A percentile compares a stretch with the other conserved stretches of the same genome.
These are phyloP conservation scores for Hydrozoanthus tunicans DNA, from an alignment of 64 coral and sea anemone species.

Conservation along the genomic window DNA sequence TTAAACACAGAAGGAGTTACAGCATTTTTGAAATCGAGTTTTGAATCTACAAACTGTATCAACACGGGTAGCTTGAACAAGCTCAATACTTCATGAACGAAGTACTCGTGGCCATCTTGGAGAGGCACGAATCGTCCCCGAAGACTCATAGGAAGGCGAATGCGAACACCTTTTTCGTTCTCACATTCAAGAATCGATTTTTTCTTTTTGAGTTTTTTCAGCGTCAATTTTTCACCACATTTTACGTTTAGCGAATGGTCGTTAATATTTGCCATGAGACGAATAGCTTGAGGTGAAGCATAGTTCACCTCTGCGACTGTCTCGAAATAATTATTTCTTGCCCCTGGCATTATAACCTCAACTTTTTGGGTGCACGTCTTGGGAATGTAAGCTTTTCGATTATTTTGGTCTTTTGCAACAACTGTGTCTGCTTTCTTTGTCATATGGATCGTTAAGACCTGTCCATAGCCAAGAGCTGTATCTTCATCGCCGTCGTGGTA, in stretches of 20 bases:
- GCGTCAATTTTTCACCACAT: conserved; percentile 1
- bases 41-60: neutral
- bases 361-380: conserved; percentile 21
- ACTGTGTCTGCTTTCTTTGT: neutral
- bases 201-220: neutral
- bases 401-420: neutral
- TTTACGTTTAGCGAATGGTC: neutral
- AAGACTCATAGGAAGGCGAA: neutral
- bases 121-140: neutral
- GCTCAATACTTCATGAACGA: conserved; percentile 1
- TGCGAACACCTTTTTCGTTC: neutral
- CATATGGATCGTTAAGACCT: neutral
- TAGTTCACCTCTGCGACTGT: neutral
- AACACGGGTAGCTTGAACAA: neutral
- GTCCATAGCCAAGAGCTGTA: neutral
- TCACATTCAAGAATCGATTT: conserved; percentile 19
- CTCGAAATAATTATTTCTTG: neutral
- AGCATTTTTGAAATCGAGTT: neutral
- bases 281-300: neutral
- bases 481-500: neutral
- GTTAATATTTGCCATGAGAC: too few relatives aligned
- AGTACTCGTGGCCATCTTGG: neutral
- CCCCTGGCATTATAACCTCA: neutral
- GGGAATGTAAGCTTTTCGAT: neutral
- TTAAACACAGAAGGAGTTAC: neutral